Evolutionary conservation across 2,113 vertebrate species (phyloP).

Genomic region (Xiphophorus maculatus): DNA sequence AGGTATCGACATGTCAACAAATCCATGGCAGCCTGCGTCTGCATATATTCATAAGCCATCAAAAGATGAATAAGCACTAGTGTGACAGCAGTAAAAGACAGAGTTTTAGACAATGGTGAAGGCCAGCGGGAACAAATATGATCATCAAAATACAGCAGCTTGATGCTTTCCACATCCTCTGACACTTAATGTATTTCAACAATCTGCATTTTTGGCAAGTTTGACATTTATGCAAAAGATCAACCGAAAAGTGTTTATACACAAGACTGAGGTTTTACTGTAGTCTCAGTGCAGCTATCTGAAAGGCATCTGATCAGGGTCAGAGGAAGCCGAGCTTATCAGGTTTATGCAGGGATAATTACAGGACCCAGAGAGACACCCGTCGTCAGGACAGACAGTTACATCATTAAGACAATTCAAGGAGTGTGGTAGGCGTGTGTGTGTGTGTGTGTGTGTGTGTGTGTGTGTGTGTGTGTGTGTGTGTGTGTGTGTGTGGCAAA

Average conservation of each 20-base stretch:
- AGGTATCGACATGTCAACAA: too few relatives aligned
- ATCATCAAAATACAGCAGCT: not conserved
- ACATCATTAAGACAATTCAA: conserved; percentile 49
- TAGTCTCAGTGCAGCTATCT: conserved; percentile 55
- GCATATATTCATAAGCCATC: not conserved
- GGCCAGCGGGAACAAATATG: not conserved
- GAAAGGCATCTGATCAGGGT: conserved; percentile 45
- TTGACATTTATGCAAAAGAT: conserved; percentile 49
- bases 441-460: conserved; percentile 13
- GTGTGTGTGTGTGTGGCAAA: not conserved
- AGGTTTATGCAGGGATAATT: conserved; percentile 56
- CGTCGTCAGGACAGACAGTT: conserved; percentile 38
- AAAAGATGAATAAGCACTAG: not conserved
- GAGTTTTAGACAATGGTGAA: not conserved
- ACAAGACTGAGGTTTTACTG: conserved; percentile 16
- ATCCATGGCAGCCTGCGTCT: too few relatives aligned
- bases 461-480: not conserved
- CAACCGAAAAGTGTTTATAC: conserved; percentile 41
- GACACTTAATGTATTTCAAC: conserved; percentile 45
- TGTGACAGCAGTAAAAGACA: not conserved
- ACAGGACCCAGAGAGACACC: conserved; percentile 50
- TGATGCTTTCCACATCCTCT: conserved; percentile 15
- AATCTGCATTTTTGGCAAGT: conserved; percentile 67
- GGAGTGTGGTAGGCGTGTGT: conserved; percentile 1
- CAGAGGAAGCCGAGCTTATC: conserved; percentile 41